Evolutionary conservation across 2,797 vertebrate genomes (phyloP).

Genomic region (Ctenopoma multispine): DNA sequence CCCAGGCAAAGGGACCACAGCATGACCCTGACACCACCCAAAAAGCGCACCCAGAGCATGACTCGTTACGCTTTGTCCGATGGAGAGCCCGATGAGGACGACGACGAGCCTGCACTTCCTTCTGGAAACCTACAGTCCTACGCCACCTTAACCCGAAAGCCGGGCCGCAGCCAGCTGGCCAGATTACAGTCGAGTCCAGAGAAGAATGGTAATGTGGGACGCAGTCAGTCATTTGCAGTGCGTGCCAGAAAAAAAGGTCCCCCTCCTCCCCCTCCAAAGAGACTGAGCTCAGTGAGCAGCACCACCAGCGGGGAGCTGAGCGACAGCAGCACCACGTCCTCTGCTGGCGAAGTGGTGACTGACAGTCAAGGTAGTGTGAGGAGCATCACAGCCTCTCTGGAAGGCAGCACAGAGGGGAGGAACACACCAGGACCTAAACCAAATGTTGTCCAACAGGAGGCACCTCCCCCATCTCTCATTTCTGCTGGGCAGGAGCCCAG

Average conservation of each 20-base stretch:
- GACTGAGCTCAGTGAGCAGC: slow-evolving; percentile 92
- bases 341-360: slow-evolving; percentile 19
- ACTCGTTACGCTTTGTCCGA: slow-evolving; percentile 91
- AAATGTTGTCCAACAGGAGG: slow-evolving; percentile 6
- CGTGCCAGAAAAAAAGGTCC: slow-evolving; percentile 93
- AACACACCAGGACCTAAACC: slow-evolving; percentile 20
- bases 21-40: slow-evolving; percentile 67
- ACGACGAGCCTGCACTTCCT: slow-evolving; percentile 40
- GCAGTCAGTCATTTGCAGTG: slow-evolving; percentile 95
- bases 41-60: slow-evolving; percentile 88
- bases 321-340: slow-evolving; percentile 58
- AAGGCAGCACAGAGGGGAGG: slow-evolving; percentile 53
- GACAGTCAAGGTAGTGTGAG: slow-evolving; percentile 74
- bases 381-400: slow-evolving; percentile 77
- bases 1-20: slow-evolving; percentile 21
- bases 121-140: slow-evolving; percentile 87
- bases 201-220: slow-evolving; percentile 81
- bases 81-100: slow-evolving; percentile 90
- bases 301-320: slow-evolving; percentile 71
- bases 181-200: slow-evolving; percentile 76
- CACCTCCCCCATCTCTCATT: not conserved
- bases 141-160: slow-evolving; percentile 91
- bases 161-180: slow-evolving; percentile 85
- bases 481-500: slow-evolving; percentile 23
- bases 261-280: slow-evolving; percentile 92